Conservation (phyloP, 2,888 invertebrate species). For the Cataglyphis albicans region DNA sequence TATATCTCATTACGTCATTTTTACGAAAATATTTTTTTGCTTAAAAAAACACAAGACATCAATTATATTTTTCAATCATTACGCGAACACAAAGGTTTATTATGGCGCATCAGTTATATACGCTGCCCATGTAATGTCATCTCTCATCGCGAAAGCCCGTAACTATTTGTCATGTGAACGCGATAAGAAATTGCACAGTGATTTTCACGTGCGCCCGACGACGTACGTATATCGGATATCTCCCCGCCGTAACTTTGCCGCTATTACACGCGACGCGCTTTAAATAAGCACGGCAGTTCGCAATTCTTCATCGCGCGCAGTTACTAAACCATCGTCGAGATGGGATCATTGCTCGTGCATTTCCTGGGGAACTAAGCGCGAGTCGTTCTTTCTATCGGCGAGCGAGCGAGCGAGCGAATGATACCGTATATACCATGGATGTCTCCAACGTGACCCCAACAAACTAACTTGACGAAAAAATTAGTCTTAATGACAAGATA, state of each 20-base stretch:
- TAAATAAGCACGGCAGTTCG: constrained; percentile 47
- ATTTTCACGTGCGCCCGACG: constrained; percentile 25
- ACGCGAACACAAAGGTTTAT: not conserved
- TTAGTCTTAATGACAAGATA: constrained; percentile 39
- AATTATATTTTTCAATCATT: constrained; percentile 24
- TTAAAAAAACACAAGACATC: not conserved
- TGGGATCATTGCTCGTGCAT: not conserved
- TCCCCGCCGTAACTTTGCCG: constrained; percentile 34
- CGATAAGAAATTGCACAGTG: constrained; percentile 48
- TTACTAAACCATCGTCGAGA: constrained; percentile 24
- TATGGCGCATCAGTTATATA: constrained; percentile 24
- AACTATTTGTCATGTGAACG: constrained; percentile 37
- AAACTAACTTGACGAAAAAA: constrained; percentile 22
- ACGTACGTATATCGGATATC: constrained; percentile 49
- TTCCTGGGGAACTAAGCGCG: not conserved
- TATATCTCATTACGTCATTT: not conserved
- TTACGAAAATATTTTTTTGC: not conserved
- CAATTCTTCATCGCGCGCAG: constrained; percentile 43
- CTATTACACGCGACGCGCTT: constrained; percentile 47
- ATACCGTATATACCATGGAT: not conserved
- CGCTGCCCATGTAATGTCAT: not conserved
- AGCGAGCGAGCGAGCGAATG: not conserved
- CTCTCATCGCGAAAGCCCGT: not conserved
- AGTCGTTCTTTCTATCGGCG: not conserved
- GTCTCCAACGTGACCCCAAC: constrained; percentile 15